phyloP scores from a whole-genome alignment of 2,797 vertebrate genomes.

The Cirrhinus mrigala region DNA sequence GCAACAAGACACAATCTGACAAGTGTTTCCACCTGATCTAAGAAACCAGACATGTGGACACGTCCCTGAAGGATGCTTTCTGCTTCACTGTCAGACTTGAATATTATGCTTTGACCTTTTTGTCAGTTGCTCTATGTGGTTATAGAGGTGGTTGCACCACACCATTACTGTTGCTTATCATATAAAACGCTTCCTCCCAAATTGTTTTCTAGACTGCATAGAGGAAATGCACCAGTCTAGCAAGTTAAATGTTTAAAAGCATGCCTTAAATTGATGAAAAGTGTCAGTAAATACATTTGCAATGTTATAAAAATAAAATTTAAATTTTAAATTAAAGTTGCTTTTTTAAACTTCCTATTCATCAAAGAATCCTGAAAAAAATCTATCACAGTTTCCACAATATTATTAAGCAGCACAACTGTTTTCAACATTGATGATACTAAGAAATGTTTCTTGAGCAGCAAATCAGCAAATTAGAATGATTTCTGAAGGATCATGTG shows the following conservation, averaged over 20 bases:
- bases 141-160: background rate
- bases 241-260: background rate
- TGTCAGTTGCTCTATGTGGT: background rate
- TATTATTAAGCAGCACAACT: background rate
- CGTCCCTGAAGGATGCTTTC: background rate
- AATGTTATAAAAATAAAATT: background rate
- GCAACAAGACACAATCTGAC: background rate
- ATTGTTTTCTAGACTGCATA: background rate
- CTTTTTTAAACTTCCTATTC: background rate
- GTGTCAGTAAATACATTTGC: background rate
- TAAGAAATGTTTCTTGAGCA: background rate
- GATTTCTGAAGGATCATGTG: background rate
- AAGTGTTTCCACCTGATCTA: slow-evolving; percentile 6
- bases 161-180: background rate
- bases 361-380: background rate
- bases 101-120: background rate
- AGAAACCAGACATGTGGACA: background rate
- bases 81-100: slow-evolving; percentile 6
- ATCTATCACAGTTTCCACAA: background rate
- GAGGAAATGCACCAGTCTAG: background rate
- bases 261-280: too few relatives aligned
- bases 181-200: background rate
- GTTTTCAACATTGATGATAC: background rate
- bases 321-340: background rate
- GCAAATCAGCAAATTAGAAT: background rate